These are phyloP conservation scores for Notocelia uddmanniana DNA, from an alignment of 2,888 invertebrate genomes.

Conservation along the genomic window DNA sequence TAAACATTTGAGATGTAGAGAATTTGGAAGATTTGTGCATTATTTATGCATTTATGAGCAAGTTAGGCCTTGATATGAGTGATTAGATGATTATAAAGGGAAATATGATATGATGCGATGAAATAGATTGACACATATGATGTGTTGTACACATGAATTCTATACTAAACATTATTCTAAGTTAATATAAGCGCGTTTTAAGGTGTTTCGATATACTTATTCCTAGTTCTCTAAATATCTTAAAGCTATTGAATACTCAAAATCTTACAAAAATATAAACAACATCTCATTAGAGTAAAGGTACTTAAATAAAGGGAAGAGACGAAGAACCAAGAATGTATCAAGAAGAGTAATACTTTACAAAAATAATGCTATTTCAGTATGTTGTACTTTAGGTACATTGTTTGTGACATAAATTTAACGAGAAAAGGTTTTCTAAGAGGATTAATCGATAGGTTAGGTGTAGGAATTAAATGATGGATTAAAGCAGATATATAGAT, in stretches of 20 bases:
- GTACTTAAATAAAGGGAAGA: conserved; percentile 47
- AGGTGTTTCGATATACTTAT: conserved; percentile 46
- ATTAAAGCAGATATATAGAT: conserved; percentile 16
- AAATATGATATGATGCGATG: conserved; percentile 41
- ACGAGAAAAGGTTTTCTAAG: conserved; percentile 15
- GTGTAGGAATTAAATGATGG: background rate
- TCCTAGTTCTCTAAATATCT: conserved; percentile 49
- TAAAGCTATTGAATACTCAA: conserved; percentile 60
- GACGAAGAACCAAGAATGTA: conserved; percentile 47
- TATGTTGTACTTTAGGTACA: conserved; percentile 44
- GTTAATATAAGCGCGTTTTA: conserved; percentile 42
- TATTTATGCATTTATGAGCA: conserved; percentile 46
- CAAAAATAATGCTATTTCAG: conserved; percentile 53
- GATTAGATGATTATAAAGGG: conserved; percentile 27
- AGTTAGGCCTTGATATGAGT: conserved; percentile 49
- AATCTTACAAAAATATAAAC: conserved; percentile 70
- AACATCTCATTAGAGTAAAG: conserved; percentile 56
- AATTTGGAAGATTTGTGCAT: conserved; percentile 29
- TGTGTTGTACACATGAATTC: conserved; percentile 38
- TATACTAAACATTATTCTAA: conserved; percentile 29
- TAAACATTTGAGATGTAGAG: conserved; percentile 37
- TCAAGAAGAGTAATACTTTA: conserved; percentile 55
- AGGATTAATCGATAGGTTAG: background rate
- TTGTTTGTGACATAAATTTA: conserved; percentile 34
- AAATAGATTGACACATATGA: conserved; percentile 26